Evolutionary conservation across 1,140 invertebrate species (phyloP).

Genomic region (Meloidogyne exigua): DNA sequence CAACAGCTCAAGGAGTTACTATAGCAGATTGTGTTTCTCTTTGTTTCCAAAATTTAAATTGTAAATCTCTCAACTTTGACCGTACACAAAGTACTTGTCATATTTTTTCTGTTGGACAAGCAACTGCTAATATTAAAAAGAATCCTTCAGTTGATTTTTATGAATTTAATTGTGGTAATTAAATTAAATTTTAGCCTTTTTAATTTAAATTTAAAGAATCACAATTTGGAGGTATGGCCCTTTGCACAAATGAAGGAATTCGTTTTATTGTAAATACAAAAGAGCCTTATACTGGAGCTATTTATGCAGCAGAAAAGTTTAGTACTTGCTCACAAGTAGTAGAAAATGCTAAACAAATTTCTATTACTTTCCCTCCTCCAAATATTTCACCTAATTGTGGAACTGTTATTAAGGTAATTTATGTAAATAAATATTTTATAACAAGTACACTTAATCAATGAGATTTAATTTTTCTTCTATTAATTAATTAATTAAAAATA

Average conservation of each 20-base stretch:
- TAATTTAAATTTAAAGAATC: conserved; percentile 44
- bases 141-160: conserved; percentile 63
- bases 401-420: conserved; percentile 54
- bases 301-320: conserved; percentile 63
- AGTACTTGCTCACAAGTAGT: conserved; percentile 60
- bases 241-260: conserved; percentile 63
- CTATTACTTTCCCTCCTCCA: conserved; percentile 62
- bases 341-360: conserved; percentile 63
- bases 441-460: too few species aligned
- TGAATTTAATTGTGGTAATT: conserved; percentile 63
- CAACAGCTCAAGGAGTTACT: conserved; percentile 62
- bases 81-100: conserved; percentile 61
- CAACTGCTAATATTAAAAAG: conserved; percentile 59
- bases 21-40: conserved; percentile 63
- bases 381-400: conserved; percentile 61
- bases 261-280: conserved; percentile 64
- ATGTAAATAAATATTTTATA: too few species aligned
- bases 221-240: conserved; percentile 63
- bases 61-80: conserved; percentile 64
- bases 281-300: conserved; percentile 63
- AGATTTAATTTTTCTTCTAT: too few species aligned
- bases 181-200: neutral
- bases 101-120: conserved; percentile 60
- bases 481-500: too few species aligned
- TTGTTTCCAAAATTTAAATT: conserved; percentile 64